phyloP scores from a whole-genome alignment of 2,888 invertebrate genomes.

The Adineta ricciae region DNA sequence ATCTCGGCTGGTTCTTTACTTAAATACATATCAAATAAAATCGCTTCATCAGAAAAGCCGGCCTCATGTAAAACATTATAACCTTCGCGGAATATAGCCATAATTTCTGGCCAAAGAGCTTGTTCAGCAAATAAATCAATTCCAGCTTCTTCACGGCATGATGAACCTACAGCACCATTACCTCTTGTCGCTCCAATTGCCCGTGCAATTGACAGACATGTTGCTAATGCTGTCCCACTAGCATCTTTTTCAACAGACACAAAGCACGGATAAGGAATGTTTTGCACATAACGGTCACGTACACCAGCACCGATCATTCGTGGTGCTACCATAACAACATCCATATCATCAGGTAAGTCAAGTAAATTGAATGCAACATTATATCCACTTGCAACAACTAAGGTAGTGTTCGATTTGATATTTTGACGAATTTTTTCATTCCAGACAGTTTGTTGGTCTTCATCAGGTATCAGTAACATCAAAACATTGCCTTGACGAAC shows the following conservation, averaged over 20 bases:
- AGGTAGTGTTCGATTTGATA: neutral
- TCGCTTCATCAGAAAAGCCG: constrained; percentile 7
- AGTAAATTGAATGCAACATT: constrained; percentile 20
- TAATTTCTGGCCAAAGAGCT: constrained; percentile 13
- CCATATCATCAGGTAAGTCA: neutral
- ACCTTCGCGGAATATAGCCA: constrained; percentile 3
- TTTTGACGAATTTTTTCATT: neutral
- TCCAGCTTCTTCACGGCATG: constrained; percentile 12
- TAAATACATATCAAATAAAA: constrained; percentile 16
- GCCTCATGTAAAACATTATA: constrained; percentile 13
- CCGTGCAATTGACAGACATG: neutral
- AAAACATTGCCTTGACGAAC: neutral
- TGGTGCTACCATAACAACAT: constrained; percentile 16
- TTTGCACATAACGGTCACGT: constrained; percentile 1
- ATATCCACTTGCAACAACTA: constrained; percentile 17
- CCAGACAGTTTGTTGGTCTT: constrained; percentile 19
- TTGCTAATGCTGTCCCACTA: neutral
- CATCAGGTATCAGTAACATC: constrained; percentile 10
- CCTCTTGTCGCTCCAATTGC: neutral
- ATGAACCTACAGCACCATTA: constrained; percentile 7
- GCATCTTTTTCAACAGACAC: constrained; percentile 2
- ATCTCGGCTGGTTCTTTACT: constrained; percentile 14
- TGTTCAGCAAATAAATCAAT: constrained; percentile 22
- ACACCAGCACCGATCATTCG: constrained; percentile 18
- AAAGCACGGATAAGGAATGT: constrained; percentile 12